Evolutionary conservation across 2,797 vertebrate species (phyloP).

Genomic region (Valencia hispanica): DNA sequence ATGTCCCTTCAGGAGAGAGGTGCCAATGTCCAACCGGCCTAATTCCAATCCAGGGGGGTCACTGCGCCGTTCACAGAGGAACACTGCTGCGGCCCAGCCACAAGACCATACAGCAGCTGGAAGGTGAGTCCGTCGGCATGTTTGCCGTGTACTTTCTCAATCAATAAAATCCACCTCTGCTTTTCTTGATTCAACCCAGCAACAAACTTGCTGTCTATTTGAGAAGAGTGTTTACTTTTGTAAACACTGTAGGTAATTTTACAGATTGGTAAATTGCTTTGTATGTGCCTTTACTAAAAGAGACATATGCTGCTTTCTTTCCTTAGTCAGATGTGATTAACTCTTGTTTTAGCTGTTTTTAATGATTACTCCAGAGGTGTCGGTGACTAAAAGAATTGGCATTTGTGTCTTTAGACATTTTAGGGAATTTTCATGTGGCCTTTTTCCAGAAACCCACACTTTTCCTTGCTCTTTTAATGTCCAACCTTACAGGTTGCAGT

Average conservation of each 20-base stretch:
- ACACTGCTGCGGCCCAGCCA: constrained; percentile 99
- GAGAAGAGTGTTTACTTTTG: constrained; percentile 4
- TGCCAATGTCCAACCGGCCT: constrained; percentile 99
- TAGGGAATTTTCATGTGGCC: constrained; percentile 42
- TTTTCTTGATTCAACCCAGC: constrained; percentile 14
- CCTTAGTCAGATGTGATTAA: constrained; percentile 27
- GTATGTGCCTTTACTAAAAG: constrained; percentile 18
- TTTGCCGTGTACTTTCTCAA: constrained; percentile 4
- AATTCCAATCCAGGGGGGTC: constrained; percentile 99
- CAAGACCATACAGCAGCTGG: constrained; percentile 95
- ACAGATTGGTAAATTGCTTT: constrained; percentile 7
- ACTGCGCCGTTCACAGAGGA: constrained; percentile 99
- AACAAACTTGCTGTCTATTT: not conserved
- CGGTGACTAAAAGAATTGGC: constrained; percentile 22
- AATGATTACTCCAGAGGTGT: constrained; percentile 16
- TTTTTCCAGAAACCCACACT: constrained; percentile 62
- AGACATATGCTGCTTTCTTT: constrained; percentile 19
- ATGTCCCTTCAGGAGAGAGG: constrained; percentile 99
- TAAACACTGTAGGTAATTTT: constrained; percentile 7
- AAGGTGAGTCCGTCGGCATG: constrained; percentile 84
- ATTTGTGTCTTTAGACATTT: constrained; percentile 22
- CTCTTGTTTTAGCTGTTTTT: constrained; percentile 30
- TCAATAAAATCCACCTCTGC: constrained; percentile 6
- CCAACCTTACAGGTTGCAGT: constrained; percentile 97
- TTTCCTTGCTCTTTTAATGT: constrained; percentile 82